These are phyloP conservation scores for Mus pahari DNA, from an alignment of 2,113 vertebrate species.

Conservation along the genomic window DNA sequence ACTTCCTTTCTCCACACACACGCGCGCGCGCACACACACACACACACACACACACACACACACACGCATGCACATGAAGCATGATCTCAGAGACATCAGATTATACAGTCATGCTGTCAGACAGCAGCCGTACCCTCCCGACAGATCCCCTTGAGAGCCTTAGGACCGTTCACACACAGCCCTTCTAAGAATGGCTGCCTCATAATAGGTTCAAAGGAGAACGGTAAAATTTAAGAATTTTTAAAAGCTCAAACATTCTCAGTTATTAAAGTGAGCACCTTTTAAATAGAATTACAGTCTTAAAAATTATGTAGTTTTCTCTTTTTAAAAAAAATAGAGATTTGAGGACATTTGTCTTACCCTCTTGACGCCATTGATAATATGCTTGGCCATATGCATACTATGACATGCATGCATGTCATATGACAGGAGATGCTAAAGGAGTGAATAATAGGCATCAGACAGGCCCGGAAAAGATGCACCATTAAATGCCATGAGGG, in stretches of 20 bases:
- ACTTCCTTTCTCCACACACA: background rate
- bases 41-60: too few relatives aligned
- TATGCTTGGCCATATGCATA: rapidly evolving
- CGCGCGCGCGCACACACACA: too few relatives aligned
- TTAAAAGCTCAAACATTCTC: background rate
- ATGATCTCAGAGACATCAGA: slow-evolving; percentile 24
- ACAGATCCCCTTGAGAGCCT: slow-evolving; percentile 37
- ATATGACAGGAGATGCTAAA: background rate
- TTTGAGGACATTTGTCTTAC: background rate
- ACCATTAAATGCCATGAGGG: background rate
- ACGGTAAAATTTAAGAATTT: background rate
- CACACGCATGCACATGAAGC: background rate
- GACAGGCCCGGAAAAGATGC: background rate
- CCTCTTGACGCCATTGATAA: background rate
- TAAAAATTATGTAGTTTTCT: slow-evolving; percentile 13
- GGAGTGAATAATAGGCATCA: background rate
- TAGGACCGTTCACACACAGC: background rate
- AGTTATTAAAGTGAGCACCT: background rate
- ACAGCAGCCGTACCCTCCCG: background rate
- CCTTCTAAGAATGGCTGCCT: slow-evolving; percentile 45
- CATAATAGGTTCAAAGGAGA: background rate
- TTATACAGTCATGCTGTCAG: background rate
- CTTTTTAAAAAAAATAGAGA: background rate
- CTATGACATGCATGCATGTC: too few relatives aligned
- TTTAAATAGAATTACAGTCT: background rate